phyloP scores from a whole-genome alignment of 2,113 vertebrate species.

The Phrynosoma blainvillii region DNA sequence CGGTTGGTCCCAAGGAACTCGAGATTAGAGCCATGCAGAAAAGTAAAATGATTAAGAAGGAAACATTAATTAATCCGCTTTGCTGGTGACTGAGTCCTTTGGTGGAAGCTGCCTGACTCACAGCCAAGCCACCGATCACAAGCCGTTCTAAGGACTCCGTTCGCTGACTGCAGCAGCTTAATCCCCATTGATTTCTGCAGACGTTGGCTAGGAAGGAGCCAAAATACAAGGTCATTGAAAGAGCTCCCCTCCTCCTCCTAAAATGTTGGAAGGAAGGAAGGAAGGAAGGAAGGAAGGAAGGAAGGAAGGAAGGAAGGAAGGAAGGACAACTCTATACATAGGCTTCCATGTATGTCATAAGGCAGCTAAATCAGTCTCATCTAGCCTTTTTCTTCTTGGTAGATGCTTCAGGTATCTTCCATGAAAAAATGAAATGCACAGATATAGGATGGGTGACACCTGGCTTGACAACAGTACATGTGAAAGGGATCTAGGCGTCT shows the following conservation, averaged over 20 bases:
- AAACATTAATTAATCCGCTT: constrained; percentile 42
- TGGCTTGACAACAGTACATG: too few relatives aligned
- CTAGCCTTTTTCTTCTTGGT: not conserved
- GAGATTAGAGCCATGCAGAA: constrained; percentile 24
- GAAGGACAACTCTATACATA: too few relatives aligned
- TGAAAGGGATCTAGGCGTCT: too few relatives aligned
- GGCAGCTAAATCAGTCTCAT: not conserved
- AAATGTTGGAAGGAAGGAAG: not conserved
- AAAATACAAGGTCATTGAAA: constrained; percentile 9
- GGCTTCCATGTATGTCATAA: not conserved
- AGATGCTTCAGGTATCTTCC: too few relatives aligned
- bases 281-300: not conserved
- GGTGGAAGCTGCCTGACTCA: constrained; percentile 18
- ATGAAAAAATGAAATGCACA: too few relatives aligned
- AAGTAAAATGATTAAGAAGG: constrained; percentile 27
- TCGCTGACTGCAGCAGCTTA: constrained; percentile 1
- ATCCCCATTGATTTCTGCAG: constrained; percentile 20
- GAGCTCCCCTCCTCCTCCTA: not conserved
- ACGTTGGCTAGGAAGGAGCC: not conserved
- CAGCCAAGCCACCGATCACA: constrained; percentile 5
- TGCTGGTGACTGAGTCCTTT: constrained; percentile 27
- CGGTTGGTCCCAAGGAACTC: not conserved
- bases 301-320: not conserved
- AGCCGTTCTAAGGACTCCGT: not conserved
- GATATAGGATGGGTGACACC: too few relatives aligned